A percentile compares a stretch with the other conserved stretches of the same genome.
phyloP scores from a whole-genome alignment of 2,797 vertebrate genomes.

The Notoglanidium macrostoma region DNA sequence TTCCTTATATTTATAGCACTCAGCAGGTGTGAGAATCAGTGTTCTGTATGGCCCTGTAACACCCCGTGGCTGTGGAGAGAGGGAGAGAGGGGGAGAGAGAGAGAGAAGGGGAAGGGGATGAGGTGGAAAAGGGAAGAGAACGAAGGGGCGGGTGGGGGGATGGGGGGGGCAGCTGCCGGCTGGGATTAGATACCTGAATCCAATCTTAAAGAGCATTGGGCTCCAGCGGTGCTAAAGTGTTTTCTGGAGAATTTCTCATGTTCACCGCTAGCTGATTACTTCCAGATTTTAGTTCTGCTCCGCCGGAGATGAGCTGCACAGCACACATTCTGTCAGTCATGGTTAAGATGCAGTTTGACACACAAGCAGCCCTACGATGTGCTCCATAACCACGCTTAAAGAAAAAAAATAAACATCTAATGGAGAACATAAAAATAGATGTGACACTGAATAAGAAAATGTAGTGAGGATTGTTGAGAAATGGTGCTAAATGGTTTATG shows the following conservation, averaged over 20 bases:
- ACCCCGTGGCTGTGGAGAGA: conserved; percentile 85
- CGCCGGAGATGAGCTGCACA: conserved; percentile 86
- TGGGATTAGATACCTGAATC: conserved; percentile 97
- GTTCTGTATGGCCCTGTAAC: conserved; percentile 86
- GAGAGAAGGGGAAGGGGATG: conserved; percentile 60
- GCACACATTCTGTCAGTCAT: conserved; percentile 80
- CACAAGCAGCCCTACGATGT: conserved; percentile 65
- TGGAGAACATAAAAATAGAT: conserved; percentile 45
- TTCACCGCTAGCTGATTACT: conserved; percentile 94
- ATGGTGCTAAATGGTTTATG: not conserved
- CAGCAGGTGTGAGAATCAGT: conserved; percentile 88
- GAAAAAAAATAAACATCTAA: conserved; percentile 50
- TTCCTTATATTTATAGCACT: conserved; percentile 90
- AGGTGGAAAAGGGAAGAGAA: conserved; percentile 63
- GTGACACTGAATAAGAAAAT: conserved; percentile 42
- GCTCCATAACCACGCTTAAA: conserved; percentile 71
- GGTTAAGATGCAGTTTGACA: conserved; percentile 85
- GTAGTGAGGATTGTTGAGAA: conserved; percentile 34
- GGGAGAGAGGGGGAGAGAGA: conserved; percentile 71
- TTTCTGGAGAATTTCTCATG: conserved; percentile 93
- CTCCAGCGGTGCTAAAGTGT: conserved; percentile 95
- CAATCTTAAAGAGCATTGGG: conserved; percentile 89
- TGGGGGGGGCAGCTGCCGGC: conserved; percentile 77
- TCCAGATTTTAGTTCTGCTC: conserved; percentile 98
- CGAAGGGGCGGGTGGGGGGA: conserved; percentile 52